Evolutionary conservation across 2,797 vertebrate species (phyloP), one percentile per base, ranked within the genome.

Genomic region (Todus mexicanus): DNA sequence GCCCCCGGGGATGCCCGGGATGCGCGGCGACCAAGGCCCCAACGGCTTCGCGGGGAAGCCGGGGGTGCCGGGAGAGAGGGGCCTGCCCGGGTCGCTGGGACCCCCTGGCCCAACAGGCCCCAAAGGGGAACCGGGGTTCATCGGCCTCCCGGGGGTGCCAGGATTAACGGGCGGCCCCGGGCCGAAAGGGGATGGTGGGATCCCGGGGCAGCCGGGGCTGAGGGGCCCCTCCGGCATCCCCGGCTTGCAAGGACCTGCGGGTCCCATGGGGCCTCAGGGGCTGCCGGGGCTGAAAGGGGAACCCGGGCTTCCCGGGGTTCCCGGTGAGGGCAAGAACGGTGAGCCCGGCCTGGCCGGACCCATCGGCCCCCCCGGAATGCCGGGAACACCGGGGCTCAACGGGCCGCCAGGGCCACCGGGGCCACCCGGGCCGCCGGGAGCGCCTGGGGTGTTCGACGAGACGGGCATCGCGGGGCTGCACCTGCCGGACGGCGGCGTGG

Each of bases 211-310:
- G 88, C 98, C 99, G 1, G 99, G 99, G 6, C 97, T 98, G 77
- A 97, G 99, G 84, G 99, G 99, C 10, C 98, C 98, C 93, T 99
- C 99, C 0, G 99, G 99, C 37, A 99, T 99, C 96, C 99, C 99
- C 5, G 99, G 99, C 71, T 97, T 99, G 79, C 99, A 99, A 91
- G 99, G 99, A 4, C 98, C 99, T 1, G 98, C 99, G 10, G 99
- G 99, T 25, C 99, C 99, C 31, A 98, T 99, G 95, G 99, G 99
- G 59, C 99, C 99, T 22, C 99, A 99, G 89, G 99, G 99, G 64
- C 93, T 98, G 74, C 99, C 98, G 7, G 99, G 99, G 43, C 87
- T 97, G 19, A 99, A 99, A 91, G 99, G 99, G 22, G 99, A 99
- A 51, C 90, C 98, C 1, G 99, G 99, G 66, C 96, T 98, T 70